A percentile compares a stretch with the other conserved stretches of the same genome.
Conservation (phyloP, 53 echinoderm and acorn worm genomes). For the Holothuria leucospilota region DNA sequence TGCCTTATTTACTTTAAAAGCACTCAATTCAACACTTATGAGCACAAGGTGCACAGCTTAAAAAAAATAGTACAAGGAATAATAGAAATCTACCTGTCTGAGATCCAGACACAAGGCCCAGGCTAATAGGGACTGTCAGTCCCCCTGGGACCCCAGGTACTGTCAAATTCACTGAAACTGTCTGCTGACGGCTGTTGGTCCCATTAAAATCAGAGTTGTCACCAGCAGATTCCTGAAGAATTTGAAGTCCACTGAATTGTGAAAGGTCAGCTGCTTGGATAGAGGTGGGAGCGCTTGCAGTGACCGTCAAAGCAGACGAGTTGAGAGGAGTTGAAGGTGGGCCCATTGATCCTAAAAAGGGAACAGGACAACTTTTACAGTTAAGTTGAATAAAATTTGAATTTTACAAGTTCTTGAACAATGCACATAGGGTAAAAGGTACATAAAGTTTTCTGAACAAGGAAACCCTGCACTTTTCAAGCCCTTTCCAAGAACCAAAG, state of each 20-base stretch:
- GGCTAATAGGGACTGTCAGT: conserved; percentile 29
- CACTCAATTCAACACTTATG: too few species aligned
- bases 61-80: too few species aligned
- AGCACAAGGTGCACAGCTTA: too few species aligned
- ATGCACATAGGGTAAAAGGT: too few species aligned
- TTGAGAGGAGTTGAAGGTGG: conserved; percentile 87
- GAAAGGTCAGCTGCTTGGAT: conserved; percentile 48
- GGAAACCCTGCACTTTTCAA: too few species aligned
- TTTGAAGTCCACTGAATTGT: conserved; percentile 41
- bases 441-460: too few species aligned
- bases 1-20: too few species aligned
- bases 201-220: neutral
- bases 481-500: too few species aligned
- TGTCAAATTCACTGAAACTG: conserved; percentile 20
- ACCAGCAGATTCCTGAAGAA: conserved; percentile 10
- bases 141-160: conserved; percentile 21
- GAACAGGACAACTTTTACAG: too few species aligned
- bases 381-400: too few species aligned
- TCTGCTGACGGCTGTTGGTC: conserved; percentile 15
- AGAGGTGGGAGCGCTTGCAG: conserved; percentile 59
- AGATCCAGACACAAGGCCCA: conserved; percentile 14
- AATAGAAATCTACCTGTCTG: conserved; percentile 10
- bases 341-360: conserved; percentile 62
- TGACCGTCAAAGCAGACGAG: conserved; percentile 70
- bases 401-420: too few species aligned